Base-by-base conservation (phyloP, 1,140 invertebrate species). In the Nilaparvata lugens region DNA sequence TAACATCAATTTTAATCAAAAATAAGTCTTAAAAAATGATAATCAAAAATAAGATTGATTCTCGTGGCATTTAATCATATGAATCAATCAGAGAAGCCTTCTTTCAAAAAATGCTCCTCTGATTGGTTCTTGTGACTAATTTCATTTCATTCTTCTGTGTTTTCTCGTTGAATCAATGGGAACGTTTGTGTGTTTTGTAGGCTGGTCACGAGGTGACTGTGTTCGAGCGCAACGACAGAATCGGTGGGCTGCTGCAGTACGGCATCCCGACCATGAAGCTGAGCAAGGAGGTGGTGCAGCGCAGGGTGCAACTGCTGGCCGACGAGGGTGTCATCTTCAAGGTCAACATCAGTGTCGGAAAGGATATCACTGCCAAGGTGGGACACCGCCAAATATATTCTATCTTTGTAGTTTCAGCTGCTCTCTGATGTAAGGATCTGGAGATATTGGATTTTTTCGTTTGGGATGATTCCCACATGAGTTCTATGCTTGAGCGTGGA, bases 211-310 rank as follows among this genome's bases (percentile, higher is more conserved):
- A 76, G 13, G 93, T 98, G 0, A 96, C 93, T 1, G 95, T 99
- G 21, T 98, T 89, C 75, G 97, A 99, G 74, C 81, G 96, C 58
- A 98, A 98, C 74, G 95, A 98, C 74, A 81, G 93, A 18, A 77
- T 95, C 35, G 97, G 97, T 59, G 97, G 97, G 1, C 79, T 99
- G 4, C 77, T 99, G 9, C 91, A 96, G 70, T 99, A 98, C 74
- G 96, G 96, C 54, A 99, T 99, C 69, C 96, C 96, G 28, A 95
- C 92, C 0, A 98, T 98, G 93, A 98, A 98, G 76, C 78, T 98
- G 0, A 87, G 88, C 61, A 98, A 97, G 75, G 83, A 88, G 63
- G 90, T 96, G 59, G 93, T 99, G 1, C 88, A 94, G 67, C 79
- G 96, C 35, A 78, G 97, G 65, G 83, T 98, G 2, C 83, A 91